Percentiles rank a stretch among this genome's conserved stretches.
These are phyloP conservation scores for Odocoileus hemionus DNA, from an alignment of 2,113 vertebrate genomes.

Conservation along the genomic window DNA sequence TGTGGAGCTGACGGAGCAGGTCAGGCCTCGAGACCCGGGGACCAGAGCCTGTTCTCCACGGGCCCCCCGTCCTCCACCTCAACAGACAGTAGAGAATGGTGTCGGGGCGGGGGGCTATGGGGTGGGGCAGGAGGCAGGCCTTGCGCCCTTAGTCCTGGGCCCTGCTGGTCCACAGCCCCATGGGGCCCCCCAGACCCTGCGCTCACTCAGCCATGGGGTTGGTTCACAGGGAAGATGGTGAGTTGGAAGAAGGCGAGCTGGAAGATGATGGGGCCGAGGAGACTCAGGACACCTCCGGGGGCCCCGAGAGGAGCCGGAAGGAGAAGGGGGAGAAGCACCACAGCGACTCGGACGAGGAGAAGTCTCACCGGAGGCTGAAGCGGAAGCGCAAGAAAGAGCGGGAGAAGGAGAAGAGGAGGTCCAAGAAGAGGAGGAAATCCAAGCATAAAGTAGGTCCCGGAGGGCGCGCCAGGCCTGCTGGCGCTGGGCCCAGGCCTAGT, in stretches of 20 bases:
- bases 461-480: accelerated
- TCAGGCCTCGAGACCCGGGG: neutral
- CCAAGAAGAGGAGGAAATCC: conserved; percentile 93
- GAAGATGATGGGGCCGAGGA: conserved; percentile 93
- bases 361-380: conserved; percentile 89
- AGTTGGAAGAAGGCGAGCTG: conserved; percentile 94
- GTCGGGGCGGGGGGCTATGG: neutral
- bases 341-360: conserved; percentile 89
- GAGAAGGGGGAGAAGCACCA: conserved; percentile 88
- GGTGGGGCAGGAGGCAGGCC: neutral
- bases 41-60: neutral
- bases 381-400: conserved; percentile 92
- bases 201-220: conserved; percentile 31
- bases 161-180: neutral
- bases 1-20: neutral
- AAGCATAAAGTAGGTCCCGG: conserved; percentile 88
- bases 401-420: conserved; percentile 89
- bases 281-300: conserved; percentile 59
- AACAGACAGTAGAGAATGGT: neutral
- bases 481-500: neutral
- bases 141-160: accelerated
- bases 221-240: conserved; percentile 89
- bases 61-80: neutral
- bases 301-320: conserved; percentile 68
- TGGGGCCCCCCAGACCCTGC: accelerated